Percentiles rank a stretch among this genome's conserved stretches.
phyloP scores from a whole-genome alignment of 2,113 vertebrate genomes.

The Xiphorhynchus elegans region DNA sequence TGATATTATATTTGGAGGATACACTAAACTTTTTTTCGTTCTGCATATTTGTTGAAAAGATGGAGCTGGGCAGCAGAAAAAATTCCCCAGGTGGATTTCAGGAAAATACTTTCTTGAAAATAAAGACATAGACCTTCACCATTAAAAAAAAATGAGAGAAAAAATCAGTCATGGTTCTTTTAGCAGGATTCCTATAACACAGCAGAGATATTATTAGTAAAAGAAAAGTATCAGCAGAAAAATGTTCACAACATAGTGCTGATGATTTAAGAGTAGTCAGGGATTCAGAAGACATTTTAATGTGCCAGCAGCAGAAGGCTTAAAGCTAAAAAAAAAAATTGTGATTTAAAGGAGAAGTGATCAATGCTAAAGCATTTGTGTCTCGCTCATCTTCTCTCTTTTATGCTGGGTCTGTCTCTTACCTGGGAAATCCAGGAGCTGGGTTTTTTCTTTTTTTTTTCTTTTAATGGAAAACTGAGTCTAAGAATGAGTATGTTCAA shows the following conservation, averaged over 20 bases:
- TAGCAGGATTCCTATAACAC: slow-evolving; percentile 32
- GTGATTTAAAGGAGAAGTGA: slow-evolving; percentile 41
- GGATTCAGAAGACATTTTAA: slow-evolving; percentile 55
- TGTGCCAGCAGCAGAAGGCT: slow-evolving; percentile 39
- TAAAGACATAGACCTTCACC: neutral
- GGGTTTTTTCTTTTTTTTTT: neutral
- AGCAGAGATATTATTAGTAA: slow-evolving; percentile 48
- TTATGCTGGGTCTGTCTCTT: neutral
- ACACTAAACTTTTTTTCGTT: neutral
- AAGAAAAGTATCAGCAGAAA: slow-evolving; percentile 61
- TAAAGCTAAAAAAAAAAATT: neutral
- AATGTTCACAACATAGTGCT: slow-evolving; percentile 31
- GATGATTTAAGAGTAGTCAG: slow-evolving; percentile 57
- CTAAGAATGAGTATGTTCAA: neutral
- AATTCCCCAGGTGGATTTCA: neutral
- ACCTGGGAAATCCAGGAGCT: neutral
- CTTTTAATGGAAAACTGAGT: neutral
- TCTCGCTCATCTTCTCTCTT: neutral
- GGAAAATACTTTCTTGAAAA: slow-evolving; percentile 19
- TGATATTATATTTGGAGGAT: neutral
- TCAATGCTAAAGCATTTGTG: neutral
- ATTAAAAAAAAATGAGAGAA: neutral
- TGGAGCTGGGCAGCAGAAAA: neutral
- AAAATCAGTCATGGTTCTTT: neutral
- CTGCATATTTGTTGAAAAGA: neutral